These are phyloP conservation scores for Diplosoma virens DNA, from an alignment of 23 tunicate genomes.

Conservation along the genomic window DNA sequence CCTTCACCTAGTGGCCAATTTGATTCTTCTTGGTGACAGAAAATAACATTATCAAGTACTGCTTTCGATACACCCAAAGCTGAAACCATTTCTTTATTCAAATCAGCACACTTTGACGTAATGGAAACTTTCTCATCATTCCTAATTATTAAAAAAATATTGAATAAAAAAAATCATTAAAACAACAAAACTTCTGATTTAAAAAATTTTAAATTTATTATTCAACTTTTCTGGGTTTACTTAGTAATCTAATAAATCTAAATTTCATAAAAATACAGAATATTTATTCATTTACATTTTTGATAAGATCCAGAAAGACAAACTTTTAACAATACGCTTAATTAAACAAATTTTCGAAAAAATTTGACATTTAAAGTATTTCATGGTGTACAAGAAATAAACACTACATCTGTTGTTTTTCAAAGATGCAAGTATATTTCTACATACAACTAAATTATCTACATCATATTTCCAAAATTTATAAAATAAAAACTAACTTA, in stretches of 20 bases:
- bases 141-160: constrained; percentile 2
- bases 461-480: neutral
- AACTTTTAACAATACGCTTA: too few relatives aligned
- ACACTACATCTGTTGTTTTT: too few relatives aligned
- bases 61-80: constrained; percentile 83
- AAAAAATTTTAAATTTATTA: too few relatives aligned
- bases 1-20: constrained; percentile 91
- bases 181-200: too few relatives aligned
- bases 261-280: too few relatives aligned
- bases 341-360: too few relatives aligned
- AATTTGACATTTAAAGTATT: too few relatives aligned
- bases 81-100: constrained; percentile 70
- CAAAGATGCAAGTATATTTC: neutral
- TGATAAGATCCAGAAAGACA: too few relatives aligned
- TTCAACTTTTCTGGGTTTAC: too few relatives aligned
- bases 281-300: too few relatives aligned
- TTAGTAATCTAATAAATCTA: too few relatives aligned
- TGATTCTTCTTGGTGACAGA: constrained; percentile 95
- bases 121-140: constrained; percentile 63
- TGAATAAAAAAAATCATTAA: neutral
- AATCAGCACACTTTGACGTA: constrained; percentile 75
- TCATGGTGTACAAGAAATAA: too few relatives aligned
- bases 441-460: neutral
- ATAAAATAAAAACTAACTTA: constrained; percentile 13
- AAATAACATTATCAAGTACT: constrained; percentile 79